phyloP scores from a whole-genome alignment of 2,113 vertebrate species.

The Sarotherodon lohbergeri region DNA sequence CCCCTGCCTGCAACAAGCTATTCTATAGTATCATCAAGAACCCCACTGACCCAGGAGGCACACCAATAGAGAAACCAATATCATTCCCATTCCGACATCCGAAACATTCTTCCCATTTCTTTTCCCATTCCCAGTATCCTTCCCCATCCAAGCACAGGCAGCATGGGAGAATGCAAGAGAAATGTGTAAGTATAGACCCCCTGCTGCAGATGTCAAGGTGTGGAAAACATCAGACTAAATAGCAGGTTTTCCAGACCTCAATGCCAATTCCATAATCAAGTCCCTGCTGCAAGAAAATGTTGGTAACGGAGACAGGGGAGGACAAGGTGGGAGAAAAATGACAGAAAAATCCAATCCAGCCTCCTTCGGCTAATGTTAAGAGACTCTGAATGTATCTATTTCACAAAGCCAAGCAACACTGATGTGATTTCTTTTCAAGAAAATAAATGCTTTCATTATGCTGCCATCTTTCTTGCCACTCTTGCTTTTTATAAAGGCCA shows the following conservation, averaged over 20 bases:
- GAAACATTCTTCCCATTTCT: conserved; percentile 49
- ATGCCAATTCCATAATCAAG: conserved; percentile 73
- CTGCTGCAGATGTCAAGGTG: conserved; percentile 69
- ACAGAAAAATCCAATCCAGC: not conserved
- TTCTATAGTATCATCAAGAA: conserved; percentile 61
- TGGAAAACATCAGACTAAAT: conserved; percentile 77
- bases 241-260: conserved; percentile 67
- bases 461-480: not conserved
- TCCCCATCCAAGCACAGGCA: conserved; percentile 70
- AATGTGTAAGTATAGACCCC: conserved; percentile 70
- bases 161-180: conserved; percentile 68
- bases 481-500: conserved; percentile 14
- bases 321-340: not conserved
- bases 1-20: conserved; percentile 49
- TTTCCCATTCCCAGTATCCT: conserved; percentile 36
- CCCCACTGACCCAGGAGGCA: conserved; percentile 64
- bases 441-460: conserved; percentile 7
- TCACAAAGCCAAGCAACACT: not conserved
- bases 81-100: conserved; percentile 59
- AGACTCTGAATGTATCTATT: conserved; percentile 7
- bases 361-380: not conserved
- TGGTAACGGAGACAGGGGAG: conserved; percentile 42
- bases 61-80: conserved; percentile 72
- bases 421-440: not conserved
- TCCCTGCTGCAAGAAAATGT: conserved; percentile 72